Conservation (phyloP, 2,797 vertebrate genomes). For the Eulemur albifrons region DNA sequence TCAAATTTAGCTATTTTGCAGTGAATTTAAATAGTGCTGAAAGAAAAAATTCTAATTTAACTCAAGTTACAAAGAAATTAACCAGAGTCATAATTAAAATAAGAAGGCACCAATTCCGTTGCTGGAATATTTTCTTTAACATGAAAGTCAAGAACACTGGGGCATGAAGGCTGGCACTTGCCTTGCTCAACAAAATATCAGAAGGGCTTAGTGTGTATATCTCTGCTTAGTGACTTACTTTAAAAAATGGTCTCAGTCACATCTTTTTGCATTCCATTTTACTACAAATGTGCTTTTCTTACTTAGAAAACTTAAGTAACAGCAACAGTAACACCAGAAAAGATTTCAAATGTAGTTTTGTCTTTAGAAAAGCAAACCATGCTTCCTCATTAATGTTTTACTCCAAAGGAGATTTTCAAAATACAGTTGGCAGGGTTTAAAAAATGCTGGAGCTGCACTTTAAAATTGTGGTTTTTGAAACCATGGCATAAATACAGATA, state of each 20-base stretch:
- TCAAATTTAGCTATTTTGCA: neutral
- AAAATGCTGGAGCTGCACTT: constrained; percentile 54
- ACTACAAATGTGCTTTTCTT: neutral
- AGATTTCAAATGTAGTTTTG: neutral
- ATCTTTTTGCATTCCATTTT: neutral
- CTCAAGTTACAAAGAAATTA: neutral
- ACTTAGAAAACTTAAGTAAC: neutral
- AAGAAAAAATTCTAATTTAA: neutral
- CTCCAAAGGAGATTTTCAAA: constrained; percentile 63
- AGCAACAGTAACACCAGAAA: neutral
- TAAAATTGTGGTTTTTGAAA: constrained; percentile 43
- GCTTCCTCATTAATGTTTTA: constrained; percentile 52
- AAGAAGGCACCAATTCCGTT: neutral
- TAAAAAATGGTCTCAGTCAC: neutral
- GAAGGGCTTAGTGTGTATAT: no score
- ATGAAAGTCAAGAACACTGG: neutral
- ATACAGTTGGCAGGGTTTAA: constrained; percentile 54
- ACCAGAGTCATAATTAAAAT: neutral
- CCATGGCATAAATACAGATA: constrained; percentile 65
- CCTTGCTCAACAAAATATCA: neutral
- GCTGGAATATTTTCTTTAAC: neutral
- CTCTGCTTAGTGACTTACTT: neutral
- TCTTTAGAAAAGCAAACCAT: constrained; percentile 27
- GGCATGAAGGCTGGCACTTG: no score
- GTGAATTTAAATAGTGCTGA: neutral